phyloP scores from a whole-genome alignment of 1,140 invertebrate species.

The Drosophila pseudoananassae region DNA sequence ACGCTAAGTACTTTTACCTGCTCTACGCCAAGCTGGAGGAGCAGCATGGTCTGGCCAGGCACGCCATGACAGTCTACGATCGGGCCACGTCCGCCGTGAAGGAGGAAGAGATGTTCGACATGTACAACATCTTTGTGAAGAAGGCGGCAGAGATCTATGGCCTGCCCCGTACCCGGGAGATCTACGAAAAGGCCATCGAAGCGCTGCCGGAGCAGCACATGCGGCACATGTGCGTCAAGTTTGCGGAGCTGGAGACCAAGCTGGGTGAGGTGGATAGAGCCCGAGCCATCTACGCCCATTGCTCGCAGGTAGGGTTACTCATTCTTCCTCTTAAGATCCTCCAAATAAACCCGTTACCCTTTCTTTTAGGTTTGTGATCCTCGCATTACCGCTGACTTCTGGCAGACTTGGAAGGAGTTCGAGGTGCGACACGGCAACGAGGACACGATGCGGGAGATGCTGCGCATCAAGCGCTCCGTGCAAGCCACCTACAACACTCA shows the following conservation, averaged over 20 bases:
- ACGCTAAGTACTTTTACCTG: constrained; percentile 97
- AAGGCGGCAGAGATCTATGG: constrained; percentile 99
- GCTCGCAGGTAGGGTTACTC: constrained; percentile 89
- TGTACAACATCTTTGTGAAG: constrained; percentile 99
- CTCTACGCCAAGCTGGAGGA: constrained; percentile 99
- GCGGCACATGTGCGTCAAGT: constrained; percentile 97
- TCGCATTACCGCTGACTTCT: constrained; percentile 96
- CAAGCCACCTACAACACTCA: constrained; percentile 98
- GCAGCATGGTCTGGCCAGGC: constrained; percentile 97
- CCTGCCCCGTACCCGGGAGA: constrained; percentile 97
- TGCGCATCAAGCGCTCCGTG: constrained; percentile 98
- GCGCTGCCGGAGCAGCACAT: constrained; percentile 95
- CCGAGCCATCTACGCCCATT: constrained; percentile 98
- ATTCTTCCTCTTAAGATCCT: neutral
- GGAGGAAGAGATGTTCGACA: constrained; percentile 97
- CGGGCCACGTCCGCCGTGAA: constrained; percentile 95
- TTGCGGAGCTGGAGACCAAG: constrained; percentile 99
- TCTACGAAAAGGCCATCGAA: constrained; percentile 99
- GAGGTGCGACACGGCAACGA: constrained; percentile 99
- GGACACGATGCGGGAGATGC: constrained; percentile 99
- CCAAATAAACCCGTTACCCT: neutral
- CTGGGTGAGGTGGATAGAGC: constrained; percentile 99
- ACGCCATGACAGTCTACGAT: constrained; percentile 99
- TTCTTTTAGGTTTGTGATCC: constrained; percentile 95
- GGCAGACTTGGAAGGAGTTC: constrained; percentile 99